Conservation (phyloP, 1,140 invertebrate genomes). For the Drosophila erecta region DNA sequence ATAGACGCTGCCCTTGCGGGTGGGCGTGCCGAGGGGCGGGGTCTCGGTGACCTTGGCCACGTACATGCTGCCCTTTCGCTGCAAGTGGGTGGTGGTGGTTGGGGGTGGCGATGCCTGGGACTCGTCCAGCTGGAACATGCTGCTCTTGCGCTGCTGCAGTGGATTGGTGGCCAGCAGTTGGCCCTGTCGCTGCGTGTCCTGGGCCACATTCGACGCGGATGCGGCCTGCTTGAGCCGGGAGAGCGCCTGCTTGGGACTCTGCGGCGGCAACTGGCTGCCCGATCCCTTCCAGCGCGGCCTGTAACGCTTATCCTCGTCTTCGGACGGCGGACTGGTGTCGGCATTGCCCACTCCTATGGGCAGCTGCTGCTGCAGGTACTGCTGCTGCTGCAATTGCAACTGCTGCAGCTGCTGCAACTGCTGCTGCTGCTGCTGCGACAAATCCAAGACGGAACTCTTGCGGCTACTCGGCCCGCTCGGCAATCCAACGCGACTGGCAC, state of each 20-base stretch:
- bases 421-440: slow-evolving; percentile 72
- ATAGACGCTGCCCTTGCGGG: slow-evolving; percentile 74
- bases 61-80: slow-evolving; percentile 70
- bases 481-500: slow-evolving; percentile 74
- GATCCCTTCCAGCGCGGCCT: slow-evolving; percentile 83
- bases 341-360: slow-evolving; percentile 76
- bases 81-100: slow-evolving; percentile 30
- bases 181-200: slow-evolving; percentile 29
- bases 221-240: slow-evolving; percentile 78
- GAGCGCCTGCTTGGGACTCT: slow-evolving; percentile 74
- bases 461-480: slow-evolving; percentile 79
- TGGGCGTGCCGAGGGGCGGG: slow-evolving; percentile 59
- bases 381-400: slow-evolving; percentile 55
- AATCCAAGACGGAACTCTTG: slow-evolving; percentile 74
- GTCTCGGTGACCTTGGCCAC: slow-evolving; percentile 59
- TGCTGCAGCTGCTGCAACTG: slow-evolving; percentile 58
- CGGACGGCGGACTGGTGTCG: slow-evolving; percentile 85
- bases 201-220: slow-evolving; percentile 77
- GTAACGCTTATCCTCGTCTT: slow-evolving; percentile 78
- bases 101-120: slow-evolving; percentile 52
- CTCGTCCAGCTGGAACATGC: slow-evolving; percentile 65
- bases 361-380: slow-evolving; percentile 57
- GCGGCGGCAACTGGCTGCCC: slow-evolving; percentile 79
- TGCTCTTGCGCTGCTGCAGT: slow-evolving; percentile 65
- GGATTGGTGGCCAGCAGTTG: slow-evolving; percentile 49